Conservation (phyloP, 2,888 invertebrate genomes). For the Lingula anatina region DNA sequence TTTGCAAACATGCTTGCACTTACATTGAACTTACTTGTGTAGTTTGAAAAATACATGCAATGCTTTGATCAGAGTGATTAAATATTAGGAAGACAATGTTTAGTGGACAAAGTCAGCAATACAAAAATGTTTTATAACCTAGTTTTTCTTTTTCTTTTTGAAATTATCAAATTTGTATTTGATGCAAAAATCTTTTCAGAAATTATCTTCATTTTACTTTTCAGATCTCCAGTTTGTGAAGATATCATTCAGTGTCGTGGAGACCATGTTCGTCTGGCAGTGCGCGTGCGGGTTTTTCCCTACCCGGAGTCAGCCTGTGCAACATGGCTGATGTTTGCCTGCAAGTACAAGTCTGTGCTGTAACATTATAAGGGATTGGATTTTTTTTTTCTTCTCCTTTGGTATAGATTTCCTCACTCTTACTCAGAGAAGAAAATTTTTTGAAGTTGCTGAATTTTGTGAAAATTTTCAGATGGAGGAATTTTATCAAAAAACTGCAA, state of each 20-base stretch:
- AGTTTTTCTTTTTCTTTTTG: too few species aligned
- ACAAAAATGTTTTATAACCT: too few species aligned
- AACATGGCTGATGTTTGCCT: slow-evolving; percentile 52
- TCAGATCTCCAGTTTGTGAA: slow-evolving; percentile 43
- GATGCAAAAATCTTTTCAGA: too few species aligned
- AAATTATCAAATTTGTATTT: too few species aligned
- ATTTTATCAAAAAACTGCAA: too few species aligned
- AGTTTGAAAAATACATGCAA: neutral
- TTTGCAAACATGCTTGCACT: neutral
- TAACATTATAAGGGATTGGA: slow-evolving; percentile 8
- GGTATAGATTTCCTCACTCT: too few species aligned
- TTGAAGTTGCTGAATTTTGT: too few species aligned
- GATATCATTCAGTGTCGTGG: slow-evolving; percentile 50
- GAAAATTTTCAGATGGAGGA: too few species aligned
- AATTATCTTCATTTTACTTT: slow-evolving; percentile 5
- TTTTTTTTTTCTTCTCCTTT: too few species aligned
- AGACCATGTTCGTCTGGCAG: slow-evolving; percentile 46
- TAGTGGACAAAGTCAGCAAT: too few species aligned
- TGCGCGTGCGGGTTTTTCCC: slow-evolving; percentile 44
- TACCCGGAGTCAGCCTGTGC: slow-evolving; percentile 50
- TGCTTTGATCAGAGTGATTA: neutral
- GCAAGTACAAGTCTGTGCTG: slow-evolving; percentile 48
- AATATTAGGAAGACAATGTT: too few species aligned
- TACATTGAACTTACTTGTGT: neutral
- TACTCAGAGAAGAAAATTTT: too few species aligned